Conservation (phyloP, 2,888 invertebrate species). For the Dascillus cervinus region DNA sequence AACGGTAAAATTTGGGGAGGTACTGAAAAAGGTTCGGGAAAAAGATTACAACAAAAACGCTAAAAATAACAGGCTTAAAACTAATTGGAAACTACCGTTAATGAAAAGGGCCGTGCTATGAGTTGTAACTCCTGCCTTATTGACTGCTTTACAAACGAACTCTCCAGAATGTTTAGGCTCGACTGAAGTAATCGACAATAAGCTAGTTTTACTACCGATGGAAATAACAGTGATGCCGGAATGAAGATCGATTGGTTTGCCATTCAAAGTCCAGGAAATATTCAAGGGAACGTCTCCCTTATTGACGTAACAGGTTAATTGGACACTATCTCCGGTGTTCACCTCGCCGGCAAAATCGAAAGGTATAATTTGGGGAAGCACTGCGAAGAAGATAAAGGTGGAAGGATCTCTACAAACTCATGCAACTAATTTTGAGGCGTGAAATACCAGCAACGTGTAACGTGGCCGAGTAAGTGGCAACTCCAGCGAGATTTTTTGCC, state of each 20-base stretch:
- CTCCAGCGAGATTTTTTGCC: conserved; percentile 53
- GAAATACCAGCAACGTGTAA: conserved; percentile 20
- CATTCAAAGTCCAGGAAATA: conserved; percentile 64
- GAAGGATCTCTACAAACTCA: conserved; percentile 6
- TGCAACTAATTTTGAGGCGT: conserved; percentile 7
- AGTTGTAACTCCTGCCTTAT: conserved; percentile 40
- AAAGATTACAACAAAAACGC: conserved; percentile 3
- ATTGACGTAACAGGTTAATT: conserved; percentile 57
- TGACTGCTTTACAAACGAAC: conserved; percentile 55
- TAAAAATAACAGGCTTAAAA: conserved; percentile 18
- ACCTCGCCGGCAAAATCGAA: conserved; percentile 60
- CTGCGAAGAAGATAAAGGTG: conserved; percentile 37
- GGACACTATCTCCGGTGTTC: conserved; percentile 59
- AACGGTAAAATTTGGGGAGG: conserved; percentile 64
- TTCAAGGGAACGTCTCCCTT: conserved; percentile 66
- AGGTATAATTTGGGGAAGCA: conserved; percentile 61
- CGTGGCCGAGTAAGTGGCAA: conserved; percentile 47
- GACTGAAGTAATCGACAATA: conserved; percentile 41
- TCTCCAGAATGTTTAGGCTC: conserved; percentile 59
- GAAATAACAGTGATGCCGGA: conserved; percentile 35
- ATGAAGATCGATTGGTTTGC: conserved; percentile 48
- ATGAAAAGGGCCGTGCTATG: conserved; percentile 38
- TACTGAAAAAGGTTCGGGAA: conserved; percentile 43
- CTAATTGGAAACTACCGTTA: conserved; percentile 38
- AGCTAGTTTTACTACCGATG: conserved; percentile 48